These are phyloP conservation scores for Euglossa dilemma DNA, from an alignment of 1,140 invertebrate species.

Conservation along the genomic window DNA sequence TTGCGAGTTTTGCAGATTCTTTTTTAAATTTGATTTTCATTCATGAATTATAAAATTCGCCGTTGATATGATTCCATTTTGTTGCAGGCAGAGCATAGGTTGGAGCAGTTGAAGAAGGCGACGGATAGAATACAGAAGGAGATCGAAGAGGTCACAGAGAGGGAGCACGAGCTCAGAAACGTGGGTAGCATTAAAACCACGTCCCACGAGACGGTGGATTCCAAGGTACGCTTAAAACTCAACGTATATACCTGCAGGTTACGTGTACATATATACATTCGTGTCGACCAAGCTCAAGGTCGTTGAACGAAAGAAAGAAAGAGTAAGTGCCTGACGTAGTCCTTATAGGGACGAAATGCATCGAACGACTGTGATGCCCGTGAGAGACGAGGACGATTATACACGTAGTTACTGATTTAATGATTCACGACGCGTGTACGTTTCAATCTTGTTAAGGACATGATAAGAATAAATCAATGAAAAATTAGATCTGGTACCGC, in stretches of 20 bases:
- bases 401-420: conserved; percentile 9
- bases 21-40: neutral
- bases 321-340: conserved; percentile 27
- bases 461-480: neutral
- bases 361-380: neutral
- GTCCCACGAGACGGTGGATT: conserved; percentile 76
- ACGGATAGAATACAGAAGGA: conserved; percentile 86
- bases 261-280: conserved; percentile 3
- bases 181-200: conserved; percentile 80
- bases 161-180: conserved; percentile 86
- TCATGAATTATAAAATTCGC: neutral
- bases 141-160: conserved; percentile 87
- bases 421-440: neutral
- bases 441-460: neutral
- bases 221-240: conserved; percentile 67
- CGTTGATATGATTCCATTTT: neutral
- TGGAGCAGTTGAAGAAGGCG: conserved; percentile 75
- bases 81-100: conserved; percentile 70
- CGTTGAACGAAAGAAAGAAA: conserved; percentile 47
- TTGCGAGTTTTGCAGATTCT: too few species aligned
- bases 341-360: conserved; percentile 44
- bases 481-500: neutral
- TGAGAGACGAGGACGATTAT: conserved; percentile 27
- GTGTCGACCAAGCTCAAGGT: conserved; percentile 42
- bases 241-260: neutral